These are phyloP conservation scores for Probaryconus sp. DNA, from an alignment of 1,140 invertebrate genomes.

Conservation along the genomic window DNA sequence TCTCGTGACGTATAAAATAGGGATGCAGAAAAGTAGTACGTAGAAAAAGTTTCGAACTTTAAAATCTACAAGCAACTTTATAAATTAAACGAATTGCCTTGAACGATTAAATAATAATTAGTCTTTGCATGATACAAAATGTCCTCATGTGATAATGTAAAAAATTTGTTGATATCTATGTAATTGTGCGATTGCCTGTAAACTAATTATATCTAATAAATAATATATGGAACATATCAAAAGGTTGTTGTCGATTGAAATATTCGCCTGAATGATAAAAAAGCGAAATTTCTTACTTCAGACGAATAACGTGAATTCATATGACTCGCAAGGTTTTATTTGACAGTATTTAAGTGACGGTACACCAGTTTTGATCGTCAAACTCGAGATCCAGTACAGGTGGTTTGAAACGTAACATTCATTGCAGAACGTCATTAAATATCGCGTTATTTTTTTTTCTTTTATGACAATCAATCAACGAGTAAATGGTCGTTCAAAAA, in stretches of 20 bases:
- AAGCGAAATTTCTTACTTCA: neutral
- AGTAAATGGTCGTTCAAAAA: slow-evolving; percentile 32
- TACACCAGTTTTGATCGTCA: slow-evolving; percentile 23
- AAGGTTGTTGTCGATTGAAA: neutral
- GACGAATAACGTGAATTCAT: neutral
- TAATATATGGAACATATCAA: neutral
- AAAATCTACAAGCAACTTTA: no score
- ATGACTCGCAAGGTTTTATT: neutral
- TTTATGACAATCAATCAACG: slow-evolving; percentile 39
- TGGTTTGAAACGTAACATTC: slow-evolving; percentile 13
- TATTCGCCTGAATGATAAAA: neutral
- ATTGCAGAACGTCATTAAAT: slow-evolving; percentile 1
- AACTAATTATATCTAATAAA: neutral
- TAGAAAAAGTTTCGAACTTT: neutral
- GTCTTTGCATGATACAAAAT: no score
- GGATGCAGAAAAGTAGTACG: no score
- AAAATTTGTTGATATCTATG: no score
- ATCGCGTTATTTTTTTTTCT: slow-evolving; percentile 19
- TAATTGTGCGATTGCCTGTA: no score
- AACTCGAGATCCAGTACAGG: neutral
- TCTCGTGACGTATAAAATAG: no score
- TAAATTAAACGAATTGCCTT: no score
- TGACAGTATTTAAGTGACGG: neutral
- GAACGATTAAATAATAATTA: no score
- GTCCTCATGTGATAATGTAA: no score